Evolutionary conservation across 92 coral and sea anemone genomes (phyloP).

Genomic region (Parazoanthus swiftii): DNA sequence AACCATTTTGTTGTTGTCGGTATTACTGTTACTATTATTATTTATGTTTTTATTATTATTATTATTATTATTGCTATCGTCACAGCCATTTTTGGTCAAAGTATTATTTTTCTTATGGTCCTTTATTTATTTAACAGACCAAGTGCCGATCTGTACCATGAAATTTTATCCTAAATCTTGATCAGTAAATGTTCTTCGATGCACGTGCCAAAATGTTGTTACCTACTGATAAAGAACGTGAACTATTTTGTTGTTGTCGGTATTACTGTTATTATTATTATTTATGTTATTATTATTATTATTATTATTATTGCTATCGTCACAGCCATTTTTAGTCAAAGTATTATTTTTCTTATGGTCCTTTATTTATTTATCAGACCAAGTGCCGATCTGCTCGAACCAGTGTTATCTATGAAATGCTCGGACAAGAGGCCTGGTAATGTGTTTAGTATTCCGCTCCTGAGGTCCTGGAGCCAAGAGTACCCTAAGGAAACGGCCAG

Average conservation of each 20-base stretch:
- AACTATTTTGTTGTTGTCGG: not conserved
- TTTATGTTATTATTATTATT: no score
- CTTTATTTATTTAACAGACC: conserved; percentile 52
- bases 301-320: no score
- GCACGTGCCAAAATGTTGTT: conserved; percentile 85
- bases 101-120: no score
- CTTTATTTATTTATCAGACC: conserved; percentile 51
- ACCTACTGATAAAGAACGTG: conserved; percentile 75
- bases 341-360: no score
- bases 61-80: no score
- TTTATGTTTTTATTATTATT: no score
- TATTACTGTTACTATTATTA: no score
- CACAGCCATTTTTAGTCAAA: no score
- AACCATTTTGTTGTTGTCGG: not conserved
- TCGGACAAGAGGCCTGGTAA: conserved; percentile 94
- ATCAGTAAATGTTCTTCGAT: conserved; percentile 78
- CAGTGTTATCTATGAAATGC: conserved; percentile 93
- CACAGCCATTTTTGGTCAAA: no score
- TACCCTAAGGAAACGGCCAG: conserved; percentile 83
- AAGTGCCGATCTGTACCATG: conserved; percentile 62
- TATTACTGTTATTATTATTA: no score
- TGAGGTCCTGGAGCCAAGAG: conserved; percentile 95
- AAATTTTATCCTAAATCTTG: conserved; percentile 73
- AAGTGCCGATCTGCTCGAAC: conserved; percentile 79
- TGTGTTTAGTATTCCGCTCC: conserved; percentile 81